Evolutionary conservation across 1,140 invertebrate species (phyloP), one percentile per base, ranked within the genome.

Genomic region (Augochlora pura): DNA sequence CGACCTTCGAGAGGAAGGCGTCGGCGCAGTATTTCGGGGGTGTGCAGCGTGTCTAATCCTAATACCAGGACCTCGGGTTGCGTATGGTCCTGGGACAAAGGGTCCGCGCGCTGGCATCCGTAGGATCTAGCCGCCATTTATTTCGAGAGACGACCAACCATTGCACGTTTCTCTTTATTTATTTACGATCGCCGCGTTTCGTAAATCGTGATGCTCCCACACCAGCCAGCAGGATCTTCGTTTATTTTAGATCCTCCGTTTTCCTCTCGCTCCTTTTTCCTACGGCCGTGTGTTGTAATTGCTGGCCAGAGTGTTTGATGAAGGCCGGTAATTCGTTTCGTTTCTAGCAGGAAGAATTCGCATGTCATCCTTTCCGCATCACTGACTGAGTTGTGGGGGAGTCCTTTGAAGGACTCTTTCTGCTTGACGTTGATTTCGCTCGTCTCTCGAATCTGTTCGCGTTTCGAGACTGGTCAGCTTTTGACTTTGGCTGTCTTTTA

Each of bases 41-140:
- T 64, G 60, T 62, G 46, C 25, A 25, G 68, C 66, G 65, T 78
- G 49, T 66, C 79, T 84, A 85, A 81, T 85, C 60, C 73, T 77
- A 72, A 84, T 68, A 18, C 66, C 63, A 52, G 76, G 59, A 42
- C 27, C 27, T 52, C 46, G n/a, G 72, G 80, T 25, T 10, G 69
- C 65, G 32, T 38, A 77, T 49, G 63, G 57, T 38, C 16, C 27
- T 38, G n/a, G 25, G 38, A 81, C 78, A 77, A 85, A 83, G 64
- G 46, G 73, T 12, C 73, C 57, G 60, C 70, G 70, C 62, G n/a
- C 68, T 21, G 42, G 8, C 42, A 46, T 25, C 16, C 9, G 38
- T 16, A 46, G 59, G 70, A 81, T 66, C 67, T 18, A 38, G 16
- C 52, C 52, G 54, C 39, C 49, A 73, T 80, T 83, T 74, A 73